These are phyloP conservation scores for Aphaenogaster ashmeadi DNA, from an alignment of 1,140 invertebrate species.

Conservation along the genomic window DNA sequence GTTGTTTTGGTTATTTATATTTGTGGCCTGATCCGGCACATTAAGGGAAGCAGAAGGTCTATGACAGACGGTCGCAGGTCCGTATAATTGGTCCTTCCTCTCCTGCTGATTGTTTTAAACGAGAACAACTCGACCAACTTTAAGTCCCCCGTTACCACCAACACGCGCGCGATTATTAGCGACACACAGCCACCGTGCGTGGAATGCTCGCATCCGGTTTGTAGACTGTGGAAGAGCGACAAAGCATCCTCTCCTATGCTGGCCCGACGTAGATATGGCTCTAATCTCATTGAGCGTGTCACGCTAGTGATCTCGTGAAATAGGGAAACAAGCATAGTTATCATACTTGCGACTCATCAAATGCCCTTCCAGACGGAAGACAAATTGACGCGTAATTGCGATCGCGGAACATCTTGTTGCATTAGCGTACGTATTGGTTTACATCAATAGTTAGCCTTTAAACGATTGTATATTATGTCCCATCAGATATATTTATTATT, in stretches of 20 bases:
- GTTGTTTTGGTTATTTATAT: constrained; percentile 55
- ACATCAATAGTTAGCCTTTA: neutral
- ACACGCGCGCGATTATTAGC: constrained; percentile 83
- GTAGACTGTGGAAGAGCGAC: constrained; percentile 72
- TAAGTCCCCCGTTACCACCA: constrained; percentile 79
- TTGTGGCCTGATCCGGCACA: constrained; percentile 58
- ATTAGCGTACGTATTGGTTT: neutral
- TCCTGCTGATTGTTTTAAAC: constrained; percentile 86
- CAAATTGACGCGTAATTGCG: constrained; percentile 55
- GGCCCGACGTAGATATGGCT: constrained; percentile 64
- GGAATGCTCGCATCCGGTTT: constrained; percentile 83
- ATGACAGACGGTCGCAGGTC: constrained; percentile 78
- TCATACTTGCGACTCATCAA: constrained; percentile 34
- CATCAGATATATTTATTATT: constrained; percentile 1
- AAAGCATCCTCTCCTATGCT: constrained; percentile 66
- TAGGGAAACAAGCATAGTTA: constrained; percentile 56
- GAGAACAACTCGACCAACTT: constrained; percentile 83
- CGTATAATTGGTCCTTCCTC: constrained; percentile 85
- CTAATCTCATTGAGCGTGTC: constrained; percentile 70
- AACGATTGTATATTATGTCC: no score
- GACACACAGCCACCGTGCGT: constrained; percentile 75
- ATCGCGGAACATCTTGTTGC: constrained; percentile 9
- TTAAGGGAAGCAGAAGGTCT: constrained; percentile 71
- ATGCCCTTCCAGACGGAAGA: constrained; percentile 30
- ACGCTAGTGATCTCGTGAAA: constrained; percentile 53